A percentile compares a stretch with the other conserved stretches of the same genome.
Conservation (phyloP, 2,113 vertebrate species). For the Brienomyrus brachyistius region DNA sequence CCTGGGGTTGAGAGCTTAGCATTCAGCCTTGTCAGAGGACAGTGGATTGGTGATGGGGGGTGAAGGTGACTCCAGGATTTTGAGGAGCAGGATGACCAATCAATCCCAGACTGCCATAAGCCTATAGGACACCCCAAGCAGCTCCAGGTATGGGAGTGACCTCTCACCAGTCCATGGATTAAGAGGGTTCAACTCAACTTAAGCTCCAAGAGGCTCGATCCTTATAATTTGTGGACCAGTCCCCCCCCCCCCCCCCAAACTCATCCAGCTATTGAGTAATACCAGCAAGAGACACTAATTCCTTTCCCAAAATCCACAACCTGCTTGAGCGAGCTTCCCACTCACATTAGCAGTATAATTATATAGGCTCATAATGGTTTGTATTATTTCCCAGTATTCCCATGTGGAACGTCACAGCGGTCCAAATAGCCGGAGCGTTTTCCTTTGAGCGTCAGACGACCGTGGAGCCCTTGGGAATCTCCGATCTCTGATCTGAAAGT, state of each 20-base stretch:
- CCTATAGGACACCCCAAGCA: neutral
- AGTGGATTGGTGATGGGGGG: neutral
- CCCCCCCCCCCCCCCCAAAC: neutral
- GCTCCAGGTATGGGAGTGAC: neutral
- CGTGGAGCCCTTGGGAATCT: neutral
- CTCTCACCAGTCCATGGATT: slow-evolving; percentile 12
- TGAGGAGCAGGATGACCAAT: neutral
- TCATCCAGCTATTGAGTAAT: slow-evolving; percentile 15
- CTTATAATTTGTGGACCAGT: neutral
- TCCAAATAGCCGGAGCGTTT: neutral
- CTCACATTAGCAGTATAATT: slow-evolving; percentile 14
- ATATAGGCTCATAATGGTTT: neutral
- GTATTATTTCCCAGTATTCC: neutral
- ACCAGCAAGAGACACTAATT: neutral
- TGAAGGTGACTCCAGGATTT: neutral
- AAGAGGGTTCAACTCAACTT: slow-evolving; percentile 2
- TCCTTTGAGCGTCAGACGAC: neutral
- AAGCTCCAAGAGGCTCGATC: neutral
- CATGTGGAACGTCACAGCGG: neutral
- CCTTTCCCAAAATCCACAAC: neutral
- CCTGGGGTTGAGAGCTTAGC: neutral
- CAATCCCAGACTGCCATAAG: neutral
- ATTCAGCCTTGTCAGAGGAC: neutral
- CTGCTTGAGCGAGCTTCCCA: neutral
- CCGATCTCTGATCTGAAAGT: neutral